These are phyloP conservation scores for Macrobrachium rosenbergii DNA, from an alignment of 1,140 invertebrate species.

Conservation along the genomic window DNA sequence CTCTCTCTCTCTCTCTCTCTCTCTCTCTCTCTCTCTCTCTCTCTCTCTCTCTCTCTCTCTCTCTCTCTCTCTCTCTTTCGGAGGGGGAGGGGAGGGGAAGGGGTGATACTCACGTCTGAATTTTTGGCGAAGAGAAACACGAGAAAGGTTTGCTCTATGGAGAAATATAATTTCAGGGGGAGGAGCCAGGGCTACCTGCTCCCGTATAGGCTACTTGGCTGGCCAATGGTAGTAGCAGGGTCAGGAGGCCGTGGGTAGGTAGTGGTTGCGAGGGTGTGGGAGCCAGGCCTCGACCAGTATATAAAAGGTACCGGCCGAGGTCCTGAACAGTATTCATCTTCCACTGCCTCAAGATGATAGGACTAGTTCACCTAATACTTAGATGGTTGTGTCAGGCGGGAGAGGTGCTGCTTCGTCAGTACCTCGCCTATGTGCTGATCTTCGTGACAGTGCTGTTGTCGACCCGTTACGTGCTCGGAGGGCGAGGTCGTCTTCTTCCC, in stretches of 20 bases:
- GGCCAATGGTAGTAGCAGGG: too few relatives aligned
- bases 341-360: constrained; percentile 39
- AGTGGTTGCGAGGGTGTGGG: background rate
- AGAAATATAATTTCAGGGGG: too few relatives aligned
- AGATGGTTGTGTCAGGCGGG: constrained; percentile 19
- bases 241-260: background rate
- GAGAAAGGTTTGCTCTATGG: background rate
- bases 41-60: constrained; percentile 1
- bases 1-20: constrained; percentile 9
- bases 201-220: too few relatives aligned
- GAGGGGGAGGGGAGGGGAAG: too few relatives aligned
- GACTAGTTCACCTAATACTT: constrained; percentile 2
- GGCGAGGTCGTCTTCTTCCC: constrained; percentile 70
- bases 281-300: background rate
- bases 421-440: constrained; percentile 36
- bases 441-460: constrained; percentile 41
- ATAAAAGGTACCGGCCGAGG: constrained; percentile 5
- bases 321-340: background rate
- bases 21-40: background rate
- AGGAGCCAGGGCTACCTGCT: background rate
- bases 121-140: background rate
- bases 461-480: constrained; percentile 21
- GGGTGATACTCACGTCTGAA: background rate
- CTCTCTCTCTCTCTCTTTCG: constrained; percentile 4
- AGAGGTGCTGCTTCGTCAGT: constrained; percentile 17